Base-by-base conservation (phyloP, 2,113 vertebrate genomes). In the Mirza zaza region DNA sequence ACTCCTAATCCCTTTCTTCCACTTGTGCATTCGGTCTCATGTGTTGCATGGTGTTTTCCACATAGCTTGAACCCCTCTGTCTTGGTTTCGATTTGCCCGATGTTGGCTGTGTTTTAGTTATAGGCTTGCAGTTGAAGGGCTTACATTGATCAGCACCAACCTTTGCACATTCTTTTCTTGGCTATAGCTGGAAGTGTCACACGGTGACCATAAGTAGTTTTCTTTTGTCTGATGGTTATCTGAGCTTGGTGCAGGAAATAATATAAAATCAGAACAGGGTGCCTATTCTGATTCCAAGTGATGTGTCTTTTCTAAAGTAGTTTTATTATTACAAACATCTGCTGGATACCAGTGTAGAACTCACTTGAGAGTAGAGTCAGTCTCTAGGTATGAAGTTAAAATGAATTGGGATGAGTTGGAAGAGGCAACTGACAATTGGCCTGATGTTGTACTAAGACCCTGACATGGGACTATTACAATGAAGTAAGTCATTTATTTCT, bases 251-350 rank as follows among this genome's bases (percentile, higher is more conserved):
- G 48, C 42, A 65, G 65, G 39, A 73, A 45, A 48, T 52, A n/a
- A 2, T 21, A 50, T 34, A 21, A 76, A 77, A 77, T 77, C 75
- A 50, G 75, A 77, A 20, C 75, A n/a, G 8, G 8, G 8, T 84
- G 27, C 61, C 18, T 77, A 20, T 77, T 76, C 17, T 65, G 90
- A 50, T 82, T 90, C 63, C 65, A 25, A 83, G 23, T 77, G 36
- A 91, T 36, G 11, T 61, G 5, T 87, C 50, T 80, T 94, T 10
- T 71, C 42, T 68, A 50, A 79, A 80, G 29, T 68, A 52, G n/a
- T 95, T 93, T 48, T 94, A 18, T 29, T 90, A 88, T 86, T 63
- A 55, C 4, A n/a, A 50, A n/a, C 11, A 39, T 65, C n/a, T 81
- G 29, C 18, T 94, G 14, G 52, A 36, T 59, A 73, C 50, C 3